Conservation (phyloP, 1,140 invertebrate genomes). For the Heliconius himera region DNA sequence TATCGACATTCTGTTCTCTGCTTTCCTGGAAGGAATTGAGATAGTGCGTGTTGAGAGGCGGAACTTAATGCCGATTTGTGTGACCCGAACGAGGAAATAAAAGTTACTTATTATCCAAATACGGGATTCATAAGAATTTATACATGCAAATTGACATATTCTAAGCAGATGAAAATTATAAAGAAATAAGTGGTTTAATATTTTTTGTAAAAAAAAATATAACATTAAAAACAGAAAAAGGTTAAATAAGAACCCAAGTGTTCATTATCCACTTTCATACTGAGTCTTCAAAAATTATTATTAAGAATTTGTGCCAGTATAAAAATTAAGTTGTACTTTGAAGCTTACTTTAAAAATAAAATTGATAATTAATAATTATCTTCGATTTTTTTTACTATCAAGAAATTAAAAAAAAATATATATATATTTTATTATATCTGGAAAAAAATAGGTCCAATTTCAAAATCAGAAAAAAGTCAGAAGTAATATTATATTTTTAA, state of each 20-base stretch:
- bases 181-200: too few relatives aligned
- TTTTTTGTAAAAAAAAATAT: not conserved
- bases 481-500: not conserved
- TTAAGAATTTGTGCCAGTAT: constrained; percentile 13
- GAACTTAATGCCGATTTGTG: too few relatives aligned
- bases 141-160: too few relatives aligned
- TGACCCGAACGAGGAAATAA: too few relatives aligned
- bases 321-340: constrained; percentile 22
- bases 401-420: not conserved
- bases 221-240: too few relatives aligned
- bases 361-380: not conserved
- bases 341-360: constrained; percentile 4
- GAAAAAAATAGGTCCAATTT: not conserved
- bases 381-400: not conserved
- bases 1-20: too few relatives aligned
- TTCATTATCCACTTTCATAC: not conserved
- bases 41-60: too few relatives aligned
- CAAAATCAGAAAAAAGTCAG: not conserved
- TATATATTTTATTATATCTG: not conserved
- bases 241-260: not conserved
- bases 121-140: too few relatives aligned
- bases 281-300: not conserved
- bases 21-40: too few relatives aligned
- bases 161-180: too few relatives aligned
- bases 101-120: too few relatives aligned